Conservation (phyloP, 2,888 invertebrate species). For the Drosophila dives region DNA sequence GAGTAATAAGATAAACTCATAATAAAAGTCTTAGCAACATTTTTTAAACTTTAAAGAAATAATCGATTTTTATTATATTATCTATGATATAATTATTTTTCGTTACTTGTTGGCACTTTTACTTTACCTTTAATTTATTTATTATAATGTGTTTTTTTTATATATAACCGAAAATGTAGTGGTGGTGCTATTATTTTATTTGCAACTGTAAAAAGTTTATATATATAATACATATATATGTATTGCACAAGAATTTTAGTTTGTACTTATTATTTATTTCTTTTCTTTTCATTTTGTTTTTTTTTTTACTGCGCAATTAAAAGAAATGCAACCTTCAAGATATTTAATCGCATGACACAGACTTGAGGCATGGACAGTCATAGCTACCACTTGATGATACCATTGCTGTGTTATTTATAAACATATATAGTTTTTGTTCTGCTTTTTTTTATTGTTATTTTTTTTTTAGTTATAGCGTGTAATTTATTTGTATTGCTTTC, state of each 20-base stretch:
- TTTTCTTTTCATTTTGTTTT: conserved; percentile 6
- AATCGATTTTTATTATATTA: no score
- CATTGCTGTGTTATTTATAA: conserved; percentile 27
- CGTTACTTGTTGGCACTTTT: not conserved
- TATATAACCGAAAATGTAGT: not conserved
- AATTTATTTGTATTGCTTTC: conserved; percentile 12
- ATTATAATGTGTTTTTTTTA: no score
- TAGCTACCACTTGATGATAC: conserved; percentile 47
- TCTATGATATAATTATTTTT: not conserved
- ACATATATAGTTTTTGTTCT: not conserved
- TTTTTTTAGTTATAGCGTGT: conserved; percentile 13
- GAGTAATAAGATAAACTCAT: not conserved
- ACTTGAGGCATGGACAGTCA: conserved; percentile 27
- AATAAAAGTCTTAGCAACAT: no score
- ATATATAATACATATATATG: conserved; percentile 23
- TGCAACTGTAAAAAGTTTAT: conserved; percentile 6
- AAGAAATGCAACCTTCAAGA: conserved; percentile 69
- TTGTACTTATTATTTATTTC: conserved; percentile 27
- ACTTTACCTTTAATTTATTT: not conserved
- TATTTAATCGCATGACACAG: conserved; percentile 71
- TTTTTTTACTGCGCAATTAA: conserved; percentile 71
- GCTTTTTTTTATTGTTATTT: not conserved
- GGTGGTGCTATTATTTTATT: not conserved
- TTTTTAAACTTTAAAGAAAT: no score
- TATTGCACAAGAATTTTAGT: conserved; percentile 18